These are phyloP conservation scores for Auanema freiburgensis DNA, from an alignment of 2,888 invertebrate genomes.

Conservation along the genomic window DNA sequence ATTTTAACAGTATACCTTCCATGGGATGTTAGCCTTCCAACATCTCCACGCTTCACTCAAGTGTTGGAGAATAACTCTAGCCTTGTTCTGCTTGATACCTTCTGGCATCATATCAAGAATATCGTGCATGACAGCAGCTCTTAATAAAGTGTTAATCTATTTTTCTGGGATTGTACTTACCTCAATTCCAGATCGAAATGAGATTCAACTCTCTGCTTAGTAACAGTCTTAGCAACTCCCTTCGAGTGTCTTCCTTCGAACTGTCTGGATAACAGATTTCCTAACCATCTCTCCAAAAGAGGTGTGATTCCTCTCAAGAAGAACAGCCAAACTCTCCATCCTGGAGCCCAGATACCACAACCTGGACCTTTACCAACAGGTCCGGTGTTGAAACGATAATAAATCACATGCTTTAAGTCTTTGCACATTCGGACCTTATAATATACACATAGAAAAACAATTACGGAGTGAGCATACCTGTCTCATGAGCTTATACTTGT, in stretches of 20 bases:
- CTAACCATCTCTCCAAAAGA: slow-evolving; percentile 95
- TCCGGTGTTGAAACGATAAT: slow-evolving; percentile 76
- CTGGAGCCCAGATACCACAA: slow-evolving; percentile 67
- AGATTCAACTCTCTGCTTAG: slow-evolving; percentile 97
- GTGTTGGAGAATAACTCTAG: slow-evolving; percentile 96
- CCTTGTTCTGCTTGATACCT: slow-evolving; percentile 99
- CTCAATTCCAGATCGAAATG: slow-evolving; percentile 98
- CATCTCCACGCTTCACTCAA: slow-evolving; percentile 98
- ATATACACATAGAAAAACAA: slow-evolving; percentile 78
- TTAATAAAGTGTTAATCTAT: slow-evolving; percentile 26
- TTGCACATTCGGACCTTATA: slow-evolving; percentile 97
- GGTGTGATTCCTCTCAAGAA: slow-evolving; percentile 99
- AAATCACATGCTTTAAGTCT: slow-evolving; percentile 97
- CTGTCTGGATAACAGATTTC: slow-evolving; percentile 94
- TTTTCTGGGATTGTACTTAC: slow-evolving; percentile 59
- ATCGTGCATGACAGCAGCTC: slow-evolving; percentile 75
- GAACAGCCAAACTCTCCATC: slow-evolving; percentile 99
- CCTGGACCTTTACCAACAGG: slow-evolving; percentile 64
- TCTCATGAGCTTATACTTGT: slow-evolving; percentile 66
- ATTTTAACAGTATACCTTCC: slow-evolving; percentile 78
- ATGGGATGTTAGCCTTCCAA: slow-evolving; percentile 99
- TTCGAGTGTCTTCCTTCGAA: slow-evolving; percentile 99
- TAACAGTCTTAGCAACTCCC: slow-evolving; percentile 97
- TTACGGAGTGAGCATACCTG: slow-evolving; percentile 29
- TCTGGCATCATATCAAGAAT: slow-evolving; percentile 99